Base-by-base conservation (phyloP, 1,140 invertebrate genomes). In the Plectus sambesii region DNA sequence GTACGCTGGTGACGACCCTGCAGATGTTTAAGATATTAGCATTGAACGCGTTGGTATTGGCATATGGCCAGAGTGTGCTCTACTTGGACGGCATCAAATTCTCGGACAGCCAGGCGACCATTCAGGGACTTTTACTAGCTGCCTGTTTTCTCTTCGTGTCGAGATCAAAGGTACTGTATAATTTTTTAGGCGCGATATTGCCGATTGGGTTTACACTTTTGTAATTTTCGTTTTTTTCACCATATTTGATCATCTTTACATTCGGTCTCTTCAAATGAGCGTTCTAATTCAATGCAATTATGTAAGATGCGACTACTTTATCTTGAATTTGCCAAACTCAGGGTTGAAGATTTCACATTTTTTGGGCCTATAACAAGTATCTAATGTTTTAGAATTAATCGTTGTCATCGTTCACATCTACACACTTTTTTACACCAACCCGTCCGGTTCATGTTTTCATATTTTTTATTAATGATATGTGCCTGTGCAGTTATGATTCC, bases 11-110 rank as follows among this genome's bases (percentile, higher is more conserved):
- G 0, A 98, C 92, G 1, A 99, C 94, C 0, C 74, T 99, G 33
- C 94, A 99, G 73, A 99, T 99, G 94, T 99, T 99, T 71, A 99
- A 99, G 77, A 99, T 99, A 58, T 74, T 99, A 29, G 94, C 94
- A 0, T 71, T 99, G n/a, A 98, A 99, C 73, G 92, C 94, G 0
- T 77, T 99, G 0, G 87, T 98, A 47, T 74, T 94, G 33, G 94
- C 94, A 0, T 99, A 99, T 75, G 89, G 88, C 69, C 92, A 98
- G 72, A 97, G 89, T 22, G 93, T 99, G 5, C 75, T 99, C 0
- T 99, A 98, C 69, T 77, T 98, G 50, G 90, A 97, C 72, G 92
- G 92, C 22, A 86, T 99, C 42, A 97, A 94, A 72, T 89, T 97
- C 60, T 92, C 87, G 65, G 94, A 99, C 71, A 82, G 81, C 12